Conservation (phyloP, 2,797 vertebrate species). For the Hybognathus amarus region DNA sequence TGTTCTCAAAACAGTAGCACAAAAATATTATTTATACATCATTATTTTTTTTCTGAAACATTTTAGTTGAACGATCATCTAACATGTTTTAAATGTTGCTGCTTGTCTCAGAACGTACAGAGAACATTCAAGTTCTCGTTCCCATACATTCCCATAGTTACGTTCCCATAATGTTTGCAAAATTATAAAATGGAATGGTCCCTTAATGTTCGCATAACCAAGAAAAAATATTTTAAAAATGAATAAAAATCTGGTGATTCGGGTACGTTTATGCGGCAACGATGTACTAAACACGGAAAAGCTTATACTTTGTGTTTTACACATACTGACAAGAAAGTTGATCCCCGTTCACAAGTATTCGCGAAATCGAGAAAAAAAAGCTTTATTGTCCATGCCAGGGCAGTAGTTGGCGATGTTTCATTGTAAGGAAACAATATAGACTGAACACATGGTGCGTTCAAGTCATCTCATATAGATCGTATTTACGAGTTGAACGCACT, state of each 20-base stretch:
- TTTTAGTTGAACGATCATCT: not conserved
- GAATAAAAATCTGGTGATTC: too few relatives aligned
- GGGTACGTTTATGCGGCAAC: not conserved
- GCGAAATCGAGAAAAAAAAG: not conserved
- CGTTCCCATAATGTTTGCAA: not conserved
- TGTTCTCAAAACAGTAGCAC: not conserved
- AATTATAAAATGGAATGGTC: too few relatives aligned
- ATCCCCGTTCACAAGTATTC: not conserved
- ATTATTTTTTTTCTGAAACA: too few relatives aligned
- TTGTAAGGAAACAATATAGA: not conserved
- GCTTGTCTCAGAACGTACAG: too few relatives aligned
- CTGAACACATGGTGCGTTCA: not conserved
- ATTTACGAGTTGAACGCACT: too few relatives aligned
- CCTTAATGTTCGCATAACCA: too few relatives aligned
- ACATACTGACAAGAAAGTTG: accelerated
- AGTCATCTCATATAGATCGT: too few relatives aligned
- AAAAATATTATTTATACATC: too few relatives aligned
- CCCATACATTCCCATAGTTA: too few relatives aligned
- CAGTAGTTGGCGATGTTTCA: not conserved
- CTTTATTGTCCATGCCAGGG: not conserved
- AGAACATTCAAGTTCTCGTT: too few relatives aligned
- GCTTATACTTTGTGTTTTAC: not conserved
- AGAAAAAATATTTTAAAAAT: too few relatives aligned
- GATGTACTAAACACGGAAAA: too few relatives aligned
- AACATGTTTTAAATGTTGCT: not conserved